phyloP scores from a whole-genome alignment of 1,140 invertebrate genomes.

The Apis mellifera region Amel_HAv3.1 CM009932.2:8094501-8095000 shows the following conservation, averaged over 20 bases:
- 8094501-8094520: neutral
- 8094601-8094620: conserved; percentile 43
- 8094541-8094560: conserved; percentile 42
- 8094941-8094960: conserved; percentile 45
- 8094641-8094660: conserved; percentile 17
- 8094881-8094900: conserved; percentile 17
- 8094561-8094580: conserved; percentile 70
- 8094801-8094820: conserved; percentile 71
- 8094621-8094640: conserved; percentile 33
- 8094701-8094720: conserved; percentile 43
- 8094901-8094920: neutral
- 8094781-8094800: conserved; percentile 71
- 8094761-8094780: conserved; percentile 65
- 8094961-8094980: conserved; percentile 60
- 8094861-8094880: conserved; percentile 59
- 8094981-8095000: conserved; percentile 60
- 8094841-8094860: conserved; percentile 65
- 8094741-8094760: conserved; percentile 71
- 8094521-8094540: conserved; percentile 32
- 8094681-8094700: conserved; percentile 21
- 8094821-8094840: conserved; percentile 48
- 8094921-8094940: conserved; percentile 53
- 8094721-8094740: conserved; percentile 65
- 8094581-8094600: conserved; percentile 63
- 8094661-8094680: conserved; percentile 23